These are phyloP conservation scores for Drosophila acutilabella DNA, from an alignment of 2,888 invertebrate genomes.

Conservation along the genomic window DNA sequence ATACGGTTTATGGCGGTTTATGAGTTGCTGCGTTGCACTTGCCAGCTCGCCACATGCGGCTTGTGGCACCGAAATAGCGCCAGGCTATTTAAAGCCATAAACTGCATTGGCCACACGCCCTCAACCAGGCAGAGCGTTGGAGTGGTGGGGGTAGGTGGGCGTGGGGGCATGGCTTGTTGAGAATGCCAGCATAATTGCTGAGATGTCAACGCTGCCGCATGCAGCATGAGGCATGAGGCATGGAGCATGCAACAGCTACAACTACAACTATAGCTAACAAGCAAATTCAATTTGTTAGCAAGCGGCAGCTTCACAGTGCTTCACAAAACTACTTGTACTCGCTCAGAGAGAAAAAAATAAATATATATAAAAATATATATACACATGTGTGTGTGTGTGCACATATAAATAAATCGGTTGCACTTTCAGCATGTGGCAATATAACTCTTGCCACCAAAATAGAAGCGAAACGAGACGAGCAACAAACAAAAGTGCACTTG, in stretches of 20 bases:
- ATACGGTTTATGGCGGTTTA: constrained; percentile 38
- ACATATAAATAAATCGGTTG: constrained; percentile 68
- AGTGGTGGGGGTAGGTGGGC: background rate
- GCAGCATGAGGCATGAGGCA: background rate
- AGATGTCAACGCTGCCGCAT: constrained; percentile 48
- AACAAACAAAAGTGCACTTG: constrained; percentile 63
- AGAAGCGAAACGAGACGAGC: constrained; percentile 15
- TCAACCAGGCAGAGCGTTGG: constrained; percentile 6
- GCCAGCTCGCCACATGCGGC: constrained; percentile 50
- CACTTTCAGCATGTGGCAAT: constrained; percentile 72
- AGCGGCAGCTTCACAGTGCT: constrained; percentile 32
- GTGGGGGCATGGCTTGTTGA: constrained; percentile 36
- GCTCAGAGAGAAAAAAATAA: constrained; percentile 25
- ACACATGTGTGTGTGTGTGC: constrained; percentile 14
- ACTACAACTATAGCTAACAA: constrained; percentile 52
- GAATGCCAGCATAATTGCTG: constrained; percentile 51
- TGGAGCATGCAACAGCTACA: constrained; percentile 18
- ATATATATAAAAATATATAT: too few relatives aligned
- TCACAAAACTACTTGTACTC: constrained; percentile 12
- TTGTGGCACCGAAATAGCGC: constrained; percentile 45
- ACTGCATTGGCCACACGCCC: constrained; percentile 63
- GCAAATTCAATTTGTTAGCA: constrained; percentile 63
- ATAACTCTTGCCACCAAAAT: constrained; percentile 30
- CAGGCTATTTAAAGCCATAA: constrained; percentile 52
- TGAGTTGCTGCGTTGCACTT: constrained; percentile 47